These are phyloP conservation scores for Eulemur rubriventer DNA, from an alignment of 2,797 vertebrate species.

Conservation along the genomic window DNA sequence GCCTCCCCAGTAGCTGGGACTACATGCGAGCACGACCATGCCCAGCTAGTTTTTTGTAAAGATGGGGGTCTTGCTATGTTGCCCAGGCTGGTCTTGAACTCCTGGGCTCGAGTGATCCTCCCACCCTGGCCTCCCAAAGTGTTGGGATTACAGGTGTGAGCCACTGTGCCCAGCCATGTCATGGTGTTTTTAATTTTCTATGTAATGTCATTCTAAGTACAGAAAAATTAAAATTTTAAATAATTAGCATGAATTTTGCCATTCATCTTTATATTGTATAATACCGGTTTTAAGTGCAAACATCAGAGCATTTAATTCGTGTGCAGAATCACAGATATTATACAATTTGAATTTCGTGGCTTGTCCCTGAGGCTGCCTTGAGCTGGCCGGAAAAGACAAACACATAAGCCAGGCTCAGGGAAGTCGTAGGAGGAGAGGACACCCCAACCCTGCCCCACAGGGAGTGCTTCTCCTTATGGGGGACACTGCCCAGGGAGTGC, in stretches of 20 bases:
- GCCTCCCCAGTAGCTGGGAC: not conserved
- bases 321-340: not conserved
- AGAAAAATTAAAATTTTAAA: not conserved
- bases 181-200: not conserved
- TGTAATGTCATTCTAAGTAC: not conserved
- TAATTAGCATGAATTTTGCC: not conserved
- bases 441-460: rapidly evolving
- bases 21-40: rapidly evolving
- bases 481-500: not conserved
- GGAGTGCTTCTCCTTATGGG: no score
- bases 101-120: not conserved
- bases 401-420: not conserved
- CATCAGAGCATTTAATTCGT: not conserved
- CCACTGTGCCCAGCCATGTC: not conserved
- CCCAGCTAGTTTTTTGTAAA: not conserved
- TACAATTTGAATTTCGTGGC: not conserved
- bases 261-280: not conserved
- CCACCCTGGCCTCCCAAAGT: not conserved
- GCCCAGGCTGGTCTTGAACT: not conserved
- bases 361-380: not conserved
- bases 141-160: not conserved
- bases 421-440: not conserved
- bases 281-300: not conserved
- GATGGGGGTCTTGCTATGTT: not conserved
- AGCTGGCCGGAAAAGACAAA: not conserved